Percentiles rank a stretch among this genome's conserved stretches.
Conservation (phyloP, 2,797 vertebrate genomes). For the Naso thynnoides region DNA sequence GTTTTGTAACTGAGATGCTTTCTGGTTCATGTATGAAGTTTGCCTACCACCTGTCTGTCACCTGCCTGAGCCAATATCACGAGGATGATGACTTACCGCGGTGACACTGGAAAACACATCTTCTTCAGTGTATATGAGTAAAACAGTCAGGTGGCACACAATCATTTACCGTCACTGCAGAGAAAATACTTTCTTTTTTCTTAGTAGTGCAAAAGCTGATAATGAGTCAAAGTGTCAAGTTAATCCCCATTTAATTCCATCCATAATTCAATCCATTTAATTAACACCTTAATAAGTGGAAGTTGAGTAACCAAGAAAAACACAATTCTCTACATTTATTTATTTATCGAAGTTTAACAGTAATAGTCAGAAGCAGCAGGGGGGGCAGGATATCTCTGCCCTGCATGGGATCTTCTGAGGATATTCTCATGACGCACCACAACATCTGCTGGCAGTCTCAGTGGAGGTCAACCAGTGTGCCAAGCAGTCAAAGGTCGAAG, state of each 20-base stretch:
- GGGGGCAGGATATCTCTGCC: neutral
- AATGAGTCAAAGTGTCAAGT: neutral
- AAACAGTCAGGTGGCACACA: neutral
- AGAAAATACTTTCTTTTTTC: neutral
- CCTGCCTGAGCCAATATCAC: slow-evolving; percentile 24
- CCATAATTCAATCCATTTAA: no score
- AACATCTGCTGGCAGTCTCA: slow-evolving; percentile 30
- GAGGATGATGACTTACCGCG: slow-evolving; percentile 11
- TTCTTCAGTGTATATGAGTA: neutral
- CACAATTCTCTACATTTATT: no score
- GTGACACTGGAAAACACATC: neutral
- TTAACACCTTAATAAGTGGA: neutral
- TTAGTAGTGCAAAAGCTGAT: neutral
- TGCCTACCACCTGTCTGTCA: slow-evolving; percentile 30
- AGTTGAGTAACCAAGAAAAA: no score
- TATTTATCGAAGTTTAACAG: neutral
- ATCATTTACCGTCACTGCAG: neutral
- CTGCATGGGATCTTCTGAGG: slow-evolving; percentile 5
- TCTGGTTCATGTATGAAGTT: slow-evolving; percentile 39
- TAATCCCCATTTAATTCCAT: neutral
- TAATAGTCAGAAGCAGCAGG: neutral
- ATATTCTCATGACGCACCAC: slow-evolving; percentile 35
- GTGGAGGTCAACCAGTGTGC: slow-evolving; percentile 7
- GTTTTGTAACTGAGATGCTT: slow-evolving; percentile 44
- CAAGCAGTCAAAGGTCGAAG: slow-evolving; percentile 24